Evolutionary conservation across 2,113 vertebrate species (phyloP).

Genomic region (Ageneiosus marmoratus): DNA sequence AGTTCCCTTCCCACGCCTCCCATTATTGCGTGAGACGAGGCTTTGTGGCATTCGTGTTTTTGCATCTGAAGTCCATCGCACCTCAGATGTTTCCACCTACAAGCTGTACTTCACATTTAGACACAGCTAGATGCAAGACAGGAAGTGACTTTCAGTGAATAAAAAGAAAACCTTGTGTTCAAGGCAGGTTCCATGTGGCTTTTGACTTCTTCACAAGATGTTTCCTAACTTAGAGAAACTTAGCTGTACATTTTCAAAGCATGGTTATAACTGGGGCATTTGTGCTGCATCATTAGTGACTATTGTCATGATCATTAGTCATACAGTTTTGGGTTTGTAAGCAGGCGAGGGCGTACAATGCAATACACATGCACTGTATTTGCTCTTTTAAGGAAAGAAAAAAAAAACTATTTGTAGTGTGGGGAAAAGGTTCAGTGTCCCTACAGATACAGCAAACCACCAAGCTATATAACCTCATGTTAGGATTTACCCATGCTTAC

Average conservation of each 20-base stretch:
- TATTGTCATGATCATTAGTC: background rate
- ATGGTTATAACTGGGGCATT: background rate
- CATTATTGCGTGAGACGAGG: conserved; percentile 1
- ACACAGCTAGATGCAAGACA: conserved; percentile 11
- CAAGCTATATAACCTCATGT: background rate
- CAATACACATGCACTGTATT: background rate
- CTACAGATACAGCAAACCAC: background rate
- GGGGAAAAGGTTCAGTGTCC: background rate
- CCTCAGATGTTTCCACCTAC: conserved; percentile 31
- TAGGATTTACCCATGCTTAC: conserved; percentile 26
- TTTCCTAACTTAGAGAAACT: background rate
- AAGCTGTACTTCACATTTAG: conserved; percentile 12
- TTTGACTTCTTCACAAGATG: background rate
- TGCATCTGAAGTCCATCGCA: conserved; percentile 13
- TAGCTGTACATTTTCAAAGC: background rate
- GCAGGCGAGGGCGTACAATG: background rate
- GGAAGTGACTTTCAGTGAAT: background rate
- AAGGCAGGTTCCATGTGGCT: conserved; percentile 1
- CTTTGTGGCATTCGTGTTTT: background rate
- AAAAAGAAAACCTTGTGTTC: background rate
- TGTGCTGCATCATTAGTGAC: background rate
- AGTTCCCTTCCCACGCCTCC: conserved; percentile 14
- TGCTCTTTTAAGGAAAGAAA: background rate
- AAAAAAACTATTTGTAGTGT: background rate
- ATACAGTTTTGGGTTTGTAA: background rate